phyloP scores from a whole-genome alignment of 2,888 invertebrate species.

The Sinelater perroti region DNA sequence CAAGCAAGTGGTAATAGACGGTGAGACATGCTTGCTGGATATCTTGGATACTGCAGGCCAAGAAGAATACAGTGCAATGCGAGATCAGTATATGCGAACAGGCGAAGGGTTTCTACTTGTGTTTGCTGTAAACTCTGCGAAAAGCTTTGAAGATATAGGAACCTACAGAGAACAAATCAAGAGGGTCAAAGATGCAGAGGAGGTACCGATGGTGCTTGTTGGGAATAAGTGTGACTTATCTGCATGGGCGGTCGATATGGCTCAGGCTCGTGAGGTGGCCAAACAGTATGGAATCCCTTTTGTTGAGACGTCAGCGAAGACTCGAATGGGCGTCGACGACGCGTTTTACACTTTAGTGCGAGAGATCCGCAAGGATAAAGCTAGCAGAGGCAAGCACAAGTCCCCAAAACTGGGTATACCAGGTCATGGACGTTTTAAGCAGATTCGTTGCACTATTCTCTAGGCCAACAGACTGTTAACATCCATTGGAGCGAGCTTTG shows the following conservation, averaged over 20 bases:
- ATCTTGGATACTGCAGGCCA: slow-evolving; percentile 99
- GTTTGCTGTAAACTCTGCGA: slow-evolving; percentile 98
- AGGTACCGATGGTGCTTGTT: slow-evolving; percentile 99
- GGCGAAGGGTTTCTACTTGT: slow-evolving; percentile 99
- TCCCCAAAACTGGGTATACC: slow-evolving; percentile 68
- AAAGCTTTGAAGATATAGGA: slow-evolving; percentile 97
- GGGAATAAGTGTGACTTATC: slow-evolving; percentile 99
- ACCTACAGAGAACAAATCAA: slow-evolving; percentile 98
- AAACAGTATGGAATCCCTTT: slow-evolving; percentile 96
- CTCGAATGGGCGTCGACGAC: slow-evolving; percentile 98
- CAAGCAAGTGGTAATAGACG: slow-evolving; percentile 91
- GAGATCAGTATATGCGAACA: slow-evolving; percentile 99
- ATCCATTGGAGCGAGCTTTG: slow-evolving; percentile 41
- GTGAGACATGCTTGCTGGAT: slow-evolving; percentile 98
- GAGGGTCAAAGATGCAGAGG: slow-evolving; percentile 98
- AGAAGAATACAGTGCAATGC: slow-evolving; percentile 99
- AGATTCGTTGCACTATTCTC: slow-evolving; percentile 57
- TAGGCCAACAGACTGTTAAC: slow-evolving; percentile 42
- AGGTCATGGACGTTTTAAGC: slow-evolving; percentile 62
- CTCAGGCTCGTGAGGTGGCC: slow-evolving; percentile 91
- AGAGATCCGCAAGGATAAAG: slow-evolving; percentile 96
- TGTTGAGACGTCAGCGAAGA: slow-evolving; percentile 99
- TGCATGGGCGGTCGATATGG: slow-evolving; percentile 95
- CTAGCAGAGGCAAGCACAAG: slow-evolving; percentile 79
- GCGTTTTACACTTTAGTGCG: slow-evolving; percentile 99